Percentiles rank a stretch among this genome's conserved stretches.
Conservation (phyloP, 2,113 vertebrate species). For the Morphnarchus princeps region DNA sequence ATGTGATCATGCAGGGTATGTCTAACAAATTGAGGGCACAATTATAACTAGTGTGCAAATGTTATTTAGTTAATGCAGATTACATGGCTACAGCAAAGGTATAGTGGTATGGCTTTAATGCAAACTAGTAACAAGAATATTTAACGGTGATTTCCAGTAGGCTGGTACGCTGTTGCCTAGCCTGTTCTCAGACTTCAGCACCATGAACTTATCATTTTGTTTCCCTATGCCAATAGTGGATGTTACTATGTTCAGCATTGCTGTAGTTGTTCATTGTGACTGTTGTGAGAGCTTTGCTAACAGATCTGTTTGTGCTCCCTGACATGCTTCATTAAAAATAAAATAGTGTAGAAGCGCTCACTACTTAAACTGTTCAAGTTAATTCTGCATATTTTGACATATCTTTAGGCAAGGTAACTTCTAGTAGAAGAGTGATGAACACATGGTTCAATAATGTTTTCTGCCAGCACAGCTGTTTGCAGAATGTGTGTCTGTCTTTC, state of each 20-base stretch:
- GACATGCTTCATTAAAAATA: background rate
- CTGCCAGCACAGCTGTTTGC: conserved; percentile 52
- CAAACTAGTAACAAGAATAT: background rate
- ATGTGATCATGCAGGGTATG: background rate
- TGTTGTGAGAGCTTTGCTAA: background rate
- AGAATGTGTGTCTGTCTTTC: conserved; percentile 8
- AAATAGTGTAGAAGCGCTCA: background rate
- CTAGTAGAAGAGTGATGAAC: background rate
- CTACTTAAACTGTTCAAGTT: background rate
- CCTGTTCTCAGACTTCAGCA: background rate
- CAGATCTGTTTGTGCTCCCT: background rate
- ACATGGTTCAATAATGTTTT: background rate
- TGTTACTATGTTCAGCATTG: background rate
- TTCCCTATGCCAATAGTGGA: background rate
- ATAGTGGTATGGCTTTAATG: background rate
- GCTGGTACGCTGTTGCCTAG: background rate
- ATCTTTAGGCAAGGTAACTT: background rate
- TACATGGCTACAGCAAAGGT: background rate
- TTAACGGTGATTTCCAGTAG: background rate
- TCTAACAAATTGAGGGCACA: background rate
- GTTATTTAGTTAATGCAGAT: background rate
- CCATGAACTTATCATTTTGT: background rate
- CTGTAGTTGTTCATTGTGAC: background rate
- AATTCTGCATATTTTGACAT: background rate
- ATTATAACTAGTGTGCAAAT: background rate